Percentiles rank a stretch among this genome's conserved stretches.
Evolutionary conservation across 2,797 vertebrate genomes (phyloP).

Genomic region (Enteromius thamalakanensis): DNA sequence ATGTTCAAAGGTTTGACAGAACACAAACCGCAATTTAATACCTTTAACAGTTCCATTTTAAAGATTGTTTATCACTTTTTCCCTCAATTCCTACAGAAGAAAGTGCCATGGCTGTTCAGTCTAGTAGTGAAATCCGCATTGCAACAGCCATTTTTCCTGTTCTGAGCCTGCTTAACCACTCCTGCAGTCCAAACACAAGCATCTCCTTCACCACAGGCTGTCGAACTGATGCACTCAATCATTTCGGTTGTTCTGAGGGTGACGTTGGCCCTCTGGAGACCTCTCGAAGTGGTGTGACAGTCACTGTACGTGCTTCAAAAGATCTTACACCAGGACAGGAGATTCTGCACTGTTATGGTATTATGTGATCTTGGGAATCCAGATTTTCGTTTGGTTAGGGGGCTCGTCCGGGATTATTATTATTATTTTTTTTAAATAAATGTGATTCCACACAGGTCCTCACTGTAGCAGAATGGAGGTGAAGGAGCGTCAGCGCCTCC

Average conservation of each 20-base stretch:
- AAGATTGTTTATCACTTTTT: not conserved
- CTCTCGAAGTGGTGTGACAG: conserved; percentile 64
- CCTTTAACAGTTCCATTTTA: not conserved
- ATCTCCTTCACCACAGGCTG: conserved; percentile 77
- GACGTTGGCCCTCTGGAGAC: conserved; percentile 1
- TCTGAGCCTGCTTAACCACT: conserved; percentile 94
- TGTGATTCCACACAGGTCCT: conserved; percentile 76
- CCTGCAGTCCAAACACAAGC: conserved; percentile 90
- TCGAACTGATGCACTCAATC: not conserved
- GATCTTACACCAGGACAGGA: conserved; percentile 83
- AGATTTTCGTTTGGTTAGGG: not conserved
- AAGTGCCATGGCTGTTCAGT: conserved; percentile 71
- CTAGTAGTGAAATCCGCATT: conserved; percentile 80
- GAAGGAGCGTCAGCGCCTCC: conserved; percentile 78
- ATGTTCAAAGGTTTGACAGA: conserved; percentile 79
- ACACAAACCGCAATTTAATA: not conserved
- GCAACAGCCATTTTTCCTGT: conserved; percentile 90
- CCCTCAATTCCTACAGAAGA: conserved; percentile 68
- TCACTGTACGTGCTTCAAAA: conserved; percentile 80
- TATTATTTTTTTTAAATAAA: not conserved
- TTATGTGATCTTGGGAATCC: conserved; percentile 18
- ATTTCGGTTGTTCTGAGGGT: conserved; percentile 28
- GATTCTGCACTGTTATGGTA: conserved; percentile 95
- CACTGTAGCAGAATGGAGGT: conserved; percentile 81
- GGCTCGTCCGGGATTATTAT: not conserved